These are phyloP conservation scores for Donacobius atricapilla DNA, from an alignment of 2,113 vertebrate genomes.

Conservation along the genomic window DNA sequence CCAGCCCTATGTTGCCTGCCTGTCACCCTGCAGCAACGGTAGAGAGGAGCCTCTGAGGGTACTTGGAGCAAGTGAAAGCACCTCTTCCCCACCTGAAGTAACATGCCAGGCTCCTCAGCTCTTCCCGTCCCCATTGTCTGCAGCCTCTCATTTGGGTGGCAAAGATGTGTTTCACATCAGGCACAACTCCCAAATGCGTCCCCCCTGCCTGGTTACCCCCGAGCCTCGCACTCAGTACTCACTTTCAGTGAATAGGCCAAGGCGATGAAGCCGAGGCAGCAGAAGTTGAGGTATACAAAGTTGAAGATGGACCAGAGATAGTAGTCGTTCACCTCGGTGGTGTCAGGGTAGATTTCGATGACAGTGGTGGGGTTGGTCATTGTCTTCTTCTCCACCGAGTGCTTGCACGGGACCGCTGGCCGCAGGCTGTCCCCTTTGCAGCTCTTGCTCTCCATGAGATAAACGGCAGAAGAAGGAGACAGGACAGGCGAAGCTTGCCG, in stretches of 20 bases:
- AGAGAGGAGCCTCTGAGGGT: background rate
- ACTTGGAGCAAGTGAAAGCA: background rate
- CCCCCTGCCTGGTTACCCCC: background rate
- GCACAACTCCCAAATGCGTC: accelerated
- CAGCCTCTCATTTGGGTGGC: background rate
- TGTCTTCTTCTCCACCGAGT: slow-evolving; percentile 75
- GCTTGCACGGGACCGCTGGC: slow-evolving; percentile 69
- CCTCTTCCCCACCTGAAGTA: background rate
- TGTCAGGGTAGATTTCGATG: slow-evolving; percentile 77
- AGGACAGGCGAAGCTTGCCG: slow-evolving; percentile 50
- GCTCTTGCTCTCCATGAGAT: slow-evolving; percentile 77
- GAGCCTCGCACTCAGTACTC: background rate
- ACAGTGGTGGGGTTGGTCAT: slow-evolving; percentile 75
- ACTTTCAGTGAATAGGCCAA: slow-evolving; percentile 83
- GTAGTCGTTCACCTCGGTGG: slow-evolving; percentile 79
- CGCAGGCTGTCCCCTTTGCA: slow-evolving; percentile 74
- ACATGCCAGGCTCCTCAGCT: background rate
- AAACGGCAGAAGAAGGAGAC: slow-evolving; percentile 67
- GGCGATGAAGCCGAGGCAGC: slow-evolving; percentile 83
- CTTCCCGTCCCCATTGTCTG: background rate
- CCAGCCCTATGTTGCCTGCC: background rate
- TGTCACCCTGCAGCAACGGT: accelerated
- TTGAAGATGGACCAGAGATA: slow-evolving; percentile 86
- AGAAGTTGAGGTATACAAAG: slow-evolving; percentile 86
- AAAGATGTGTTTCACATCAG: background rate